These are phyloP conservation scores for Trachemys scripta DNA, from an alignment of 2,113 vertebrate genomes.

Conservation along the genomic window DNA sequence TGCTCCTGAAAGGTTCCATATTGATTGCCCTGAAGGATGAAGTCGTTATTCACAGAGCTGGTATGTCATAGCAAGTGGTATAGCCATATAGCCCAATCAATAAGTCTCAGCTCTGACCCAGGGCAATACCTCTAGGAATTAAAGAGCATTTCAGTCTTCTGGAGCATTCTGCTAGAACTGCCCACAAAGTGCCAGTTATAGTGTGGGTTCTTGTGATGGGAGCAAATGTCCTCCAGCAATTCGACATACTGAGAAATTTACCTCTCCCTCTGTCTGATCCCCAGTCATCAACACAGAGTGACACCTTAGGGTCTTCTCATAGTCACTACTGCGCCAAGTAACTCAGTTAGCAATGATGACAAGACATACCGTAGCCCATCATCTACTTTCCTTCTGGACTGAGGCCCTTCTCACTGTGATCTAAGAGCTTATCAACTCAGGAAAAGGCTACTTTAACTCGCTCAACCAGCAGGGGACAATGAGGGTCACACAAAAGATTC, in stretches of 20 bases:
- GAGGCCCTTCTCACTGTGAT: neutral
- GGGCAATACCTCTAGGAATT: neutral
- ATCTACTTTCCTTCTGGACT: neutral
- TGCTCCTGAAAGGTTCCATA: neutral
- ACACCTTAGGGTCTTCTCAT: fast-evolving
- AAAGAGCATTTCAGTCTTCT: neutral
- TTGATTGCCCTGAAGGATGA: neutral
- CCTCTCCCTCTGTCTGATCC: neutral
- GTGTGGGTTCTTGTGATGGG: neutral
- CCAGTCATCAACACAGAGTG: neutral
- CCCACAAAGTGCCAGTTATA: neutral
- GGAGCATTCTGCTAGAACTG: neutral
- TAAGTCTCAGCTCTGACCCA: neutral
- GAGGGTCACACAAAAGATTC: neutral
- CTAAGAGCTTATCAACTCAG: neutral
- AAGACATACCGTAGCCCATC: neutral
- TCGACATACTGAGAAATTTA: neutral
- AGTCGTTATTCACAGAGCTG: neutral
- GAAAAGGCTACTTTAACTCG: neutral
- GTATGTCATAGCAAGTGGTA: neutral
- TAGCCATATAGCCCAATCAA: neutral
- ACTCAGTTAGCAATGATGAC: neutral
- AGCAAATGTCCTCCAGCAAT: neutral
- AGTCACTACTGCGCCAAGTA: neutral
- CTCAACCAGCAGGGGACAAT: neutral